Evolutionary conservation across 2,797 vertebrate species (phyloP).

Genomic region (Anomalospiza imberbis): DNA sequence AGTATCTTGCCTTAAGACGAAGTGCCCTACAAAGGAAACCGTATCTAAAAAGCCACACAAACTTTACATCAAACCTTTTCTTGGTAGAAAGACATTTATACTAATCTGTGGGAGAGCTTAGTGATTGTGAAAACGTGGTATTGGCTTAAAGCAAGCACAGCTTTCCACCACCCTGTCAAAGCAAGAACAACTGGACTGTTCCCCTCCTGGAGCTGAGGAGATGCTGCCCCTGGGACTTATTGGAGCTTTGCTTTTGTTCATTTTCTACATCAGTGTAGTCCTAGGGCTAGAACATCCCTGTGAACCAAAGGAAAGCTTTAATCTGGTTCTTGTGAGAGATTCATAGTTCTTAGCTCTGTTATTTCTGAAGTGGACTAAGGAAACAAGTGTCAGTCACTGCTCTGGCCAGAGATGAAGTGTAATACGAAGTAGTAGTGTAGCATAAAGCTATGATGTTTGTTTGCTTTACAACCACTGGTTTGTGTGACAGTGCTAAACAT

Average conservation of each 20-base stretch:
- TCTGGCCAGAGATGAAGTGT: neutral
- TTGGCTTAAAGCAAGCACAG: neutral
- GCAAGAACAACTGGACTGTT: neutral
- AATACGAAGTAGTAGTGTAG: neutral
- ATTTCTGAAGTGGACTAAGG: neutral
- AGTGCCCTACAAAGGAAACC: slow-evolving; percentile 32
- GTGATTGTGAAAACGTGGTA: neutral
- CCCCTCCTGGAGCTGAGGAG: neutral
- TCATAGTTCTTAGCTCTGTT: neutral
- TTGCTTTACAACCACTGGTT: slow-evolving; percentile 11
- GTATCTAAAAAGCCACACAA: slow-evolving; percentile 2
- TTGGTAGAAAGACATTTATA: neutral
- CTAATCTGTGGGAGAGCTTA: neutral
- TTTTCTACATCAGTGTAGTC: neutral
- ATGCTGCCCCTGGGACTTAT: neutral
- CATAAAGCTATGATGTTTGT: neutral
- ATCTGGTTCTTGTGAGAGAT: neutral
- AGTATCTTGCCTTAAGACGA: slow-evolving; percentile 48
- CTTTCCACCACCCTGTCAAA: neutral
- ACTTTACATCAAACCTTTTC: slow-evolving; percentile 13
- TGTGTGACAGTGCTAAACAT: neutral
- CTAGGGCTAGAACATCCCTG: neutral
- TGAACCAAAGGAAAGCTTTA: neutral
- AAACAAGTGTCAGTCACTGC: neutral
- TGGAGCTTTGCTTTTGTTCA: neutral